Evolutionary conservation across 2,113 vertebrate species (phyloP).

Genomic region (Taurulus bubalis): DNA sequence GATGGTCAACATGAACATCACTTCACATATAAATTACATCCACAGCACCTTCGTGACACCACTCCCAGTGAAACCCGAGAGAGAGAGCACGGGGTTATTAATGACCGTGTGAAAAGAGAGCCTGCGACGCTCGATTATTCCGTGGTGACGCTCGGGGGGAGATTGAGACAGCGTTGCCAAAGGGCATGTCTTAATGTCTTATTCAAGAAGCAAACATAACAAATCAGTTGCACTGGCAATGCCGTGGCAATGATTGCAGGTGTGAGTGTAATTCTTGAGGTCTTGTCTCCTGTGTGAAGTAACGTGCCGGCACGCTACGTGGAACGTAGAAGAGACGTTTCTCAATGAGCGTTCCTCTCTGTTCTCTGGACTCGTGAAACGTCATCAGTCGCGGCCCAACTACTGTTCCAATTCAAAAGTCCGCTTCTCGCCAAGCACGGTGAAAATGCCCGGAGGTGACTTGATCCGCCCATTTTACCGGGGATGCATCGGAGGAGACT

Average conservation of each 20-base stretch:
- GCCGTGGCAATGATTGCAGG: not conserved
- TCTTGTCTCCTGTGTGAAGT: not conserved
- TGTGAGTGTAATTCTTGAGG: not conserved
- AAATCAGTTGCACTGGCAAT: not conserved
- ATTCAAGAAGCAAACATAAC: not conserved
- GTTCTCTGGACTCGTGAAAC: too few relatives aligned
- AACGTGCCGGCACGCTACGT: not conserved
- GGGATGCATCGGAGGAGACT: too few relatives aligned
- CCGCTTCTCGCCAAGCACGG: too few relatives aligned
- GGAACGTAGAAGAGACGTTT: not conserved
- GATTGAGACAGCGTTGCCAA: constrained; percentile 15
- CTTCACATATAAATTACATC: too few relatives aligned
- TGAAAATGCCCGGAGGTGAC: too few relatives aligned
- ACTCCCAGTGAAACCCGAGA: not conserved
- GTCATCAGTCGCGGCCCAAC: too few relatives aligned
- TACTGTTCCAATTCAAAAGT: too few relatives aligned
- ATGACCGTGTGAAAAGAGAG: not conserved
- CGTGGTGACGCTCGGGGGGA: not conserved
- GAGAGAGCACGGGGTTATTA: not conserved
- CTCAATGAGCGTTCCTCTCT: too few relatives aligned
- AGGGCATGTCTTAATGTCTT: not conserved
- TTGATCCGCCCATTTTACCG: too few relatives aligned
- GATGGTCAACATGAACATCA: too few relatives aligned
- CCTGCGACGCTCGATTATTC: not conserved
- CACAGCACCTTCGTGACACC: too few relatives aligned